phyloP scores from a whole-genome alignment of 1,140 invertebrate species.

The Paraescarpia echinospica region DNA sequence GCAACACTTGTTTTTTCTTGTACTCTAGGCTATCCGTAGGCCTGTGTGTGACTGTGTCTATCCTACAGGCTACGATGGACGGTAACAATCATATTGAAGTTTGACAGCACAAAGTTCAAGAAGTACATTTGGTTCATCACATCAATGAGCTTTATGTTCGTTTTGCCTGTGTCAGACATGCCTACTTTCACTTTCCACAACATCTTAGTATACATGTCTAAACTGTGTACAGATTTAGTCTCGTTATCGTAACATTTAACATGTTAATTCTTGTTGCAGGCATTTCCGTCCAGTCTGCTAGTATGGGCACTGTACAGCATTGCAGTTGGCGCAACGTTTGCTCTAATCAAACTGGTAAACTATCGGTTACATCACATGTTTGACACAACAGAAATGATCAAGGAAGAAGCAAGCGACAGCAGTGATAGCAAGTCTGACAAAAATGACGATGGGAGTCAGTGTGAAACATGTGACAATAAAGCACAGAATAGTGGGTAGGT shows the following conservation, averaged over 20 bases:
- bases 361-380: constrained; percentile 91
- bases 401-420: constrained; percentile 43
- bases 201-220: too few species aligned
- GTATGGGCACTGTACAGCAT: constrained; percentile 87
- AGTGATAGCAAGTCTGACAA: constrained; percentile 20
- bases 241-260: background rate
- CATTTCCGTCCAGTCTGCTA: constrained; percentile 78
- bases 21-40: too few species aligned
- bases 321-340: constrained; percentile 78
- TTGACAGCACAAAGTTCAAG: background rate
- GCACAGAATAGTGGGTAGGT: constrained; percentile 6
- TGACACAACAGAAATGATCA: constrained; percentile 87
- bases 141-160: background rate
- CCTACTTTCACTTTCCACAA: too few species aligned
- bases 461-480: constrained; percentile 9
- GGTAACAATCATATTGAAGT: background rate
- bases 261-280: constrained; percentile 65
- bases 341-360: constrained; percentile 84
- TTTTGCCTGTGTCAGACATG: too few species aligned
- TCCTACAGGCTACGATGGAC: too few species aligned
- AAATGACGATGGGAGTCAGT: constrained; percentile 20
- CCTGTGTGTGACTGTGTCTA: too few species aligned
- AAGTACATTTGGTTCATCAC: background rate
- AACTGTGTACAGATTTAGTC: background rate
- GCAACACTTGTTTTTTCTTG: background rate